A percentile compares a stretch with the other conserved stretches of the same genome.
These are phyloP conservation scores for Capra hircus DNA, from an alignment of 2,113 vertebrate species.

Conservation along the genomic window DNA sequence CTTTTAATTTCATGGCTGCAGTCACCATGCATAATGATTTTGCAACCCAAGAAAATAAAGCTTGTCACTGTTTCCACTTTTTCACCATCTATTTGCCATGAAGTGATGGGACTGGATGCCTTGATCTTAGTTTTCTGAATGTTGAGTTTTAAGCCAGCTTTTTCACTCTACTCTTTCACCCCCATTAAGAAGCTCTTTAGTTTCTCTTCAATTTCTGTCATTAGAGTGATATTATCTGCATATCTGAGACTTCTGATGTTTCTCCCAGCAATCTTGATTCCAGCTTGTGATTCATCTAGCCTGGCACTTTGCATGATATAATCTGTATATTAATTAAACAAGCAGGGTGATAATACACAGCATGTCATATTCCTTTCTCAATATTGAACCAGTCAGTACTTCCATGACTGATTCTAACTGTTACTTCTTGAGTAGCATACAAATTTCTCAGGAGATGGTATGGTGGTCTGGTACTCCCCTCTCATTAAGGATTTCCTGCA, in stretches of 20 bases:
- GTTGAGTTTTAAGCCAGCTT: neutral
- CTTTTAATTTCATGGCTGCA: neutral
- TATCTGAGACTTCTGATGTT: neutral
- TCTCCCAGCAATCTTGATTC: neutral
- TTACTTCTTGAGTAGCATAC: neutral
- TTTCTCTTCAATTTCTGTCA: neutral
- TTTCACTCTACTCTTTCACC: neutral
- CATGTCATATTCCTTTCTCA: neutral
- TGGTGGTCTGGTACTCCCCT: neutral
- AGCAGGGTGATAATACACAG: neutral
- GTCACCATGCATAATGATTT: neutral
- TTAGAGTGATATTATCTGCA: neutral
- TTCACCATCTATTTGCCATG: neutral
- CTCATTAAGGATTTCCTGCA: neutral
- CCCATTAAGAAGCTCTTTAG: neutral
- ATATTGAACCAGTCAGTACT: neutral
- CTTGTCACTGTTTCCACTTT: neutral
- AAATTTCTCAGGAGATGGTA: neutral
- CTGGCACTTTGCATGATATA: neutral
- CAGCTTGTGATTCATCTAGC: neutral
- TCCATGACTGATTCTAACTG: neutral
- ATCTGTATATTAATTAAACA: neutral
- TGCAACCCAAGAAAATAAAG: neutral
- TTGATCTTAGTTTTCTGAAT: neutral
- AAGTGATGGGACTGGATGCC: neutral